phyloP scores from a whole-genome alignment of 1,140 invertebrate species.

The Magallana angulata region DNA sequence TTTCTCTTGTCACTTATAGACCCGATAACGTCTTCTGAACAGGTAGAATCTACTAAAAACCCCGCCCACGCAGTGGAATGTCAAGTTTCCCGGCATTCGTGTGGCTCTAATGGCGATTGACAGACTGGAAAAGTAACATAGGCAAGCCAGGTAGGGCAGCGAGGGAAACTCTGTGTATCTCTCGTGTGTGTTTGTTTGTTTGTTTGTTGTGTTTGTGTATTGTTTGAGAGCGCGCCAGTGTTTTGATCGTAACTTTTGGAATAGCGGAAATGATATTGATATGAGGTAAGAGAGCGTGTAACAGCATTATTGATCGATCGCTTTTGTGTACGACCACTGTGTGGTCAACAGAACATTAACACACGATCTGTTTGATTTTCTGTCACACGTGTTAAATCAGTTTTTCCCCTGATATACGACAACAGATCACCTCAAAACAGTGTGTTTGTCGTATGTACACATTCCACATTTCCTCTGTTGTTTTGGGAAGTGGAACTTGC shows the following conservation, averaged over 20 bases:
- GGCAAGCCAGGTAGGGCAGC: neutral
- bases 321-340: neutral
- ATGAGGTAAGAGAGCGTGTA: neutral
- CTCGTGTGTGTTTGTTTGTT: neutral
- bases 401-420: neutral
- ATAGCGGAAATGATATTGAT: neutral
- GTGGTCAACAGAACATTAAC: neutral
- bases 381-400: conserved; percentile 20
- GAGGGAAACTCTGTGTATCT: no score
- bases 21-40: conserved; percentile 19
- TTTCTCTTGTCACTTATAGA: neutral
- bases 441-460: neutral
- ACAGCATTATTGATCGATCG: no score
- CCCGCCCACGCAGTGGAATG: conserved; percentile 24
- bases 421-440: neutral
- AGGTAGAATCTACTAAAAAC: conserved; percentile 12
- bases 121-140: neutral
- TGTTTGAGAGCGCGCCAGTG: neutral
- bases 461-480: conserved; percentile 26
- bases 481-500: neutral
- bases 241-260: neutral
- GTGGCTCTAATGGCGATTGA: conserved; percentile 27
- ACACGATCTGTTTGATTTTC: neutral
- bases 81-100: conserved; percentile 28
- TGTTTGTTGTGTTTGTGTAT: neutral